phyloP scores from a whole-genome alignment of 2,888 invertebrate species.

The Apotomis turbidana region DNA sequence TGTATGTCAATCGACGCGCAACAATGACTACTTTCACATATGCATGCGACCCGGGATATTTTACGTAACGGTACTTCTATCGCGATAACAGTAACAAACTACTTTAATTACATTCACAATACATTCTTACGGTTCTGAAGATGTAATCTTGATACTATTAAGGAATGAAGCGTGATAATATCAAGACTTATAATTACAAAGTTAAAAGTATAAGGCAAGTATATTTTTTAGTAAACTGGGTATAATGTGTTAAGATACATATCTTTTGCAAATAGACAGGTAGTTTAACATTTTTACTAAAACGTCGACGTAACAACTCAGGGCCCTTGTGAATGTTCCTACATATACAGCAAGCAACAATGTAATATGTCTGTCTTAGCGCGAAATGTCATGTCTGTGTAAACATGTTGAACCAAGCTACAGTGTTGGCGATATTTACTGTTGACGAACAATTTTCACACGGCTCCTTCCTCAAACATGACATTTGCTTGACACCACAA shows the following conservation, averaged over 20 bases:
- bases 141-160: not conserved
- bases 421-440: conserved; percentile 50
- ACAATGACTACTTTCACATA: conserved; percentile 74
- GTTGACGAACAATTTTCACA: conserved; percentile 52
- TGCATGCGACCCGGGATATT: conserved; percentile 30
- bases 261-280: no score
- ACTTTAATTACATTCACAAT: conserved; percentile 37
- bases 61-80: conserved; percentile 33
- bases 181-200: no score
- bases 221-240: no score
- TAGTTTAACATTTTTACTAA: no score
- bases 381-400: conserved; percentile 51
- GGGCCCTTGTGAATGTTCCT: no score
- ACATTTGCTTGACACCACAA: conserved; percentile 44
- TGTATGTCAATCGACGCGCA: conserved; percentile 55
- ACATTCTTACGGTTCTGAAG: conserved; percentile 1
- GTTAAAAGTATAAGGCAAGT: no score
- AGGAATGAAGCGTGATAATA: no score
- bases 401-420: conserved; percentile 47
- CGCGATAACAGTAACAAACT: conserved; percentile 16
- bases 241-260: no score
- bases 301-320: no score
- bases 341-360: not conserved
- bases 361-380: conserved; percentile 43
- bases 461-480: conserved; percentile 41